Percentiles rank a stretch among this genome's conserved stretches.
Conservation (phyloP, 2,888 invertebrate genomes). For the Drosophila silvestris region DNA sequence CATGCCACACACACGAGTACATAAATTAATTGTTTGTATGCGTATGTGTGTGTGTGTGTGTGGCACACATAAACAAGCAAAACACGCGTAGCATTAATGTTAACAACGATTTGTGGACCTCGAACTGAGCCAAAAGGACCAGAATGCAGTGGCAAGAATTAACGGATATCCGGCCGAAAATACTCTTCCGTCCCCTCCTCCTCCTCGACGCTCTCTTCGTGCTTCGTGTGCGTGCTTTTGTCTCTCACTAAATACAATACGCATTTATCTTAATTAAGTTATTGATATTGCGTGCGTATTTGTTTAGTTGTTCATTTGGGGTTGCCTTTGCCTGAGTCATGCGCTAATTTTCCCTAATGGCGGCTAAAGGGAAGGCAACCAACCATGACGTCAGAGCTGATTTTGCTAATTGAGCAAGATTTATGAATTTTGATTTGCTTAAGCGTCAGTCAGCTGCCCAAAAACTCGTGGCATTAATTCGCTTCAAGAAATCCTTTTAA, state of each 20-base stretch:
- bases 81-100: conserved; percentile 73
- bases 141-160: conserved; percentile 51
- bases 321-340: conserved; percentile 31
- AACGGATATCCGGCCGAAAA: conserved; percentile 64
- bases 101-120: conserved; percentile 59
- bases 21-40: conserved; percentile 61
- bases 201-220: background rate
- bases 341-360: conserved; percentile 6
- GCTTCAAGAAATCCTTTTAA: conserved; percentile 52
- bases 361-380: background rate
- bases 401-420: conserved; percentile 69
- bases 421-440: conserved; percentile 71
- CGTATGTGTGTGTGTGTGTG: conserved; percentile 21
- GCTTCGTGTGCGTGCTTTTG: conserved; percentile 27
- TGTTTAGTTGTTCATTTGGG: conserved; percentile 28
- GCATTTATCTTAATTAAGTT: conserved; percentile 83
- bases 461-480: conserved; percentile 25
- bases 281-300: conserved; percentile 75
- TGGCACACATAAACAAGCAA: conserved; percentile 63
- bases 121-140: conserved; percentile 7
- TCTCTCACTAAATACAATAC: conserved; percentile 65
- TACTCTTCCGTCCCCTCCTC: background rate
- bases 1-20: conserved; percentile 21
- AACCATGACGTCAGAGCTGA: conserved; percentile 48
- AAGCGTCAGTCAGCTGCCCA: conserved; percentile 70